Conservation (phyloP, 2,797 vertebrate genomes). For the Sebastes minor region DNA sequence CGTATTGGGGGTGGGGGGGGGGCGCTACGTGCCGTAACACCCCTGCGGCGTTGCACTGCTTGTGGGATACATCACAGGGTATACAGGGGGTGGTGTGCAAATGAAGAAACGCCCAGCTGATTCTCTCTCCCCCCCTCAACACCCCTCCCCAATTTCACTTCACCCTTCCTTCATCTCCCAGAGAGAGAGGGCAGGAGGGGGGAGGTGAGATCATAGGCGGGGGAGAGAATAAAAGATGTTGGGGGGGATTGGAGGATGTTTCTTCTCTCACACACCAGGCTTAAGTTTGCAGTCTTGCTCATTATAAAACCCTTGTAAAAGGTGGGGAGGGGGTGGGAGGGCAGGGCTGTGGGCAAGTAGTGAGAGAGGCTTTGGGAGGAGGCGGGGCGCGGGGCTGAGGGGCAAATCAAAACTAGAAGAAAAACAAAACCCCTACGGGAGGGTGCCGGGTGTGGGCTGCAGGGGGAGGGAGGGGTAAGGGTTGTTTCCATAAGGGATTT, state of each 20-base stretch:
- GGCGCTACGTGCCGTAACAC: constrained; percentile 13
- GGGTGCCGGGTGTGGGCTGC: constrained; percentile 67
- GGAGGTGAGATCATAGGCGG: constrained; percentile 46
- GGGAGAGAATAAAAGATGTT: constrained; percentile 41
- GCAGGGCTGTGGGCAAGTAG: constrained; percentile 45
- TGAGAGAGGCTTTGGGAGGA: constrained; percentile 41
- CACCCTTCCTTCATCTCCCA: constrained; percentile 28
- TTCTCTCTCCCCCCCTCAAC: background rate
- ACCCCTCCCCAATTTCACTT: constrained; percentile 10
- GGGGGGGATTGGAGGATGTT: constrained; percentile 33
- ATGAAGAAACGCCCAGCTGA: constrained; percentile 48
- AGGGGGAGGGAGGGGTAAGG: constrained; percentile 63
- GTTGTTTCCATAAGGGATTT: constrained; percentile 54
- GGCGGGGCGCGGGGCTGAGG: constrained; percentile 31
- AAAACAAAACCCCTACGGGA: constrained; percentile 61
- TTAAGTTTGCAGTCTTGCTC: constrained; percentile 71
- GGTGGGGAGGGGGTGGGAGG: constrained; percentile 23
- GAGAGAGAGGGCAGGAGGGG: constrained; percentile 44
- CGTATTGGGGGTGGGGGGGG: background rate
- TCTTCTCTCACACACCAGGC: constrained; percentile 67
- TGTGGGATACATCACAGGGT: constrained; percentile 54
- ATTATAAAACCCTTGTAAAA: constrained; percentile 67
- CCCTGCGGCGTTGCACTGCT: constrained; percentile 54
- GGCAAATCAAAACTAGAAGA: constrained; percentile 68
- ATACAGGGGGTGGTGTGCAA: constrained; percentile 28